Evolutionary conservation across 2,797 vertebrate species (phyloP).

Genomic region (Morelia viridis): DNA sequence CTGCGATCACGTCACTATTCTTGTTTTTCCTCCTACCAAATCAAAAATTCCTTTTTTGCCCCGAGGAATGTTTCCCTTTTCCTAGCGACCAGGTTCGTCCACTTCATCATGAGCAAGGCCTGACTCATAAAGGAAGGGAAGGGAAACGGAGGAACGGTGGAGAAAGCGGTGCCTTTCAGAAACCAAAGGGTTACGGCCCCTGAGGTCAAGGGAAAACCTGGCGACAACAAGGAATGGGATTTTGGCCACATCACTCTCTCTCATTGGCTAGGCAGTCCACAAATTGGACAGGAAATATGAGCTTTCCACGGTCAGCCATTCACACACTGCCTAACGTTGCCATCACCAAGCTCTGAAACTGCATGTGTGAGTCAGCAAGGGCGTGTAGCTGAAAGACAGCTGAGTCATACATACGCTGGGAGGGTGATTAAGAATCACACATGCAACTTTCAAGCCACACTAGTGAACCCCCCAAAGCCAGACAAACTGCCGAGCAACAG

Average conservation of each 20-base stretch:
- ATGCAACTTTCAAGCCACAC: neutral
- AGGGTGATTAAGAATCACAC: neutral
- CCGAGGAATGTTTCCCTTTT: too few species aligned
- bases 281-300: neutral
- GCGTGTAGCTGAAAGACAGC: neutral
- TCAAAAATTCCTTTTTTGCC: neutral
- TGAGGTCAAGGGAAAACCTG: neutral
- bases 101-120: neutral
- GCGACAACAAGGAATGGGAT: neutral
- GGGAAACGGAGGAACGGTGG: too few species aligned
- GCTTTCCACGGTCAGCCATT: neutral
- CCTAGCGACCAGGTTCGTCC: too few species aligned
- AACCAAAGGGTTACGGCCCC: neutral
- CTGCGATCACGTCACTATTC: rapidly evolving
- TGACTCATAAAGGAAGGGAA: neutral
- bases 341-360: neutral
- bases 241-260: neutral
- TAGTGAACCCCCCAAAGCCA: neutral
- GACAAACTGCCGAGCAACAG: neutral
- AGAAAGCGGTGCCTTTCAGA: neutral
- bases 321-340: neutral
- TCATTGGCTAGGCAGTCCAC: neutral
- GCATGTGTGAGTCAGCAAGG: neutral
- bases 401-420: too few species aligned
- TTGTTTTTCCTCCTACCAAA: neutral